Evolutionary conservation across 2,888 invertebrate species (phyloP), one percentile per base, ranked within the genome.

Genomic region (Melikaiella ostensackeni): DNA sequence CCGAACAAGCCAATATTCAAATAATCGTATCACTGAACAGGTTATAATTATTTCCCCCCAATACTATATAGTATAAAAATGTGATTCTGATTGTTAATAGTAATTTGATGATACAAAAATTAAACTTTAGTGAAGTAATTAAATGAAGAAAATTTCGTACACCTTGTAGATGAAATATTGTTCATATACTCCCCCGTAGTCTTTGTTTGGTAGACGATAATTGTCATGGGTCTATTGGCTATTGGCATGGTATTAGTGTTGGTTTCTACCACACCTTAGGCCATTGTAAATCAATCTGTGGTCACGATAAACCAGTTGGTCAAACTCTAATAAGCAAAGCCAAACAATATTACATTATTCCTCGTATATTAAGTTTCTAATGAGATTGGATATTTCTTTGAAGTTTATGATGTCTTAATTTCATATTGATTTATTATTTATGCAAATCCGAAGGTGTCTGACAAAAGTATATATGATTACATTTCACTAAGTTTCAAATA

Each of bases 281-380:
- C 81, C 83, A 86, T 88, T 87, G 85, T 86, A 88, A 87, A 88
- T 88, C 88, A 87, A 88, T 88, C 87, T 84, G 77, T 73, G 77
- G 64, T 61, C 66, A 66, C 46, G 19, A 66, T 66, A 66, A 66
- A 66, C 46, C 27, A 66, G 27, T 42, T 46, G 42, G 64, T 64
- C 64, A 64, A 64, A 42, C 64, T 63, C 63, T 64, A 64, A 64
- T 42, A 66, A 66, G 42, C 66, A 66, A 66, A 42, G 24, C 42
- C 64, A 66, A 66, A 66, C 27, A 42, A 16, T 64, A 64, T 35
- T 33, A 62, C 33, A 62, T 62, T 62, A 62, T 19, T 62, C 8
- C 27, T 62, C 62, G n/a, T 16, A 42, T 42, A 42, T 42, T 16
- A 42, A 16, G 16, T 16, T 16, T 42, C 42, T 16, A 42, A 42